Percentiles rank a stretch among this genome's conserved stretches.
Conservation (phyloP, 2,888 invertebrate genomes). For the Aporophyla nigra region DNA sequence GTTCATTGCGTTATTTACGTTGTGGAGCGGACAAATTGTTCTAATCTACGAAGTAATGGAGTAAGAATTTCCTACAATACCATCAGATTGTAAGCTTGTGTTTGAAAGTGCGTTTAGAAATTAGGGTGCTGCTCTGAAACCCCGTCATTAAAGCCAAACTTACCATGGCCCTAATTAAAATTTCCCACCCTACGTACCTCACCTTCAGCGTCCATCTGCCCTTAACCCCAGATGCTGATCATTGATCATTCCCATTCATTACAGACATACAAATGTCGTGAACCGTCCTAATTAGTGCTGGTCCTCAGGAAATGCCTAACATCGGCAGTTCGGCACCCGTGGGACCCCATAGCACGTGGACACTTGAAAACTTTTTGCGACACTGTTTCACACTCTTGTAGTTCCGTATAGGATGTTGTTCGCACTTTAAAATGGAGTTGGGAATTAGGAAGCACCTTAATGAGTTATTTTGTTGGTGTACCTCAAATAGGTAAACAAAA, state of each 20-base stretch:
- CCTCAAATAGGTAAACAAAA: too few species aligned
- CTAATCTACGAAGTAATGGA: too few species aligned
- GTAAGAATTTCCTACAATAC: too few species aligned
- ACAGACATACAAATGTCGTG: slow-evolving; percentile 72
- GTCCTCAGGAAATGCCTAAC: slow-evolving; percentile 76
- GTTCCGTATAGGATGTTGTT: slow-evolving; percentile 72
- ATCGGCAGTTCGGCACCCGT: slow-evolving; percentile 76
- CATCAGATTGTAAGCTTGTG: too few species aligned
- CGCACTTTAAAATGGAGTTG: slow-evolving; percentile 58
- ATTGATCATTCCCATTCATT: slow-evolving; percentile 59
- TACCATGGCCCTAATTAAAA: slow-evolving; percentile 36
- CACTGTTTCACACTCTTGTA: slow-evolving; percentile 80
- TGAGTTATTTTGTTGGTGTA: slow-evolving; percentile 13
- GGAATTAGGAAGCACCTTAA: slow-evolving; percentile 17
- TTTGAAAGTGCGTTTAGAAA: background rate
- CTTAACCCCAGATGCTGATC: slow-evolving; percentile 59
- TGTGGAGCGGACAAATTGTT: too few species aligned
- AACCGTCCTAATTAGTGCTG: slow-evolving; percentile 75
- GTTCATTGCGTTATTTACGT: too few species aligned
- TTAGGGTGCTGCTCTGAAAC: background rate
- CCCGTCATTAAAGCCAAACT: background rate
- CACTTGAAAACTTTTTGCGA: slow-evolving; percentile 78
- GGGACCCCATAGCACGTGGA: slow-evolving; percentile 84
- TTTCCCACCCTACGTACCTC: slow-evolving; percentile 7
- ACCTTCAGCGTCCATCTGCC: slow-evolving; percentile 58